Base-by-base conservation (phyloP, 64 coral and sea anemone genomes). In the Pocillopora verrucosa region DNA sequence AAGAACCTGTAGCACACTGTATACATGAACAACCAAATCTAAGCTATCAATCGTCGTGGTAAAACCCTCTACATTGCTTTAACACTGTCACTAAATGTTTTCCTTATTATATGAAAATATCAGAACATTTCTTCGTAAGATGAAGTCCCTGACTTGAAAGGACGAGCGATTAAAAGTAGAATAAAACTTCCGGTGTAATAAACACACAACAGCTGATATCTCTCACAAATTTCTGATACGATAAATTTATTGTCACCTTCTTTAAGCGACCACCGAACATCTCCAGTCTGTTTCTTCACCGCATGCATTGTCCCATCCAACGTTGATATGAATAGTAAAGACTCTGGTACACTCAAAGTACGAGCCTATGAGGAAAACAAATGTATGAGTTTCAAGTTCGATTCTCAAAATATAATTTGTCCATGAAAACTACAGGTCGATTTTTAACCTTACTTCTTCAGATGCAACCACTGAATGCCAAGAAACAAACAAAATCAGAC, bases 301-400 rank as follows among this genome's bases (percentile, higher is more conserved):
- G 95, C 95, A 85, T 96, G 82, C 95, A 96, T 93, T 15, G 95
- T 96, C 36, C 95, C 95, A 88, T 96, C 95, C 88, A 96, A 59
- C 20, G 95, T 96, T 59, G 95, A 96, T 17, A 96, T 88, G 62
- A 96, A 96, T 13, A 96, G 92, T 74, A 93, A 96, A 12, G 95
- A 96, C 65, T 96, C 92, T 56, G 95, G 95, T 24, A 96, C 92
- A 61, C 83, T 96, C 73, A 96, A 88, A 57, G 95, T 93, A 69
- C 82, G 90, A 75, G 95, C 58, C 91, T 93, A 74, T 36, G 13
- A 78, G 60, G 51, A 73, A 76, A 89, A 12, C 57, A 62, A 62
- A 79, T 36, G 86, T 59, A 22, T 58, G 62, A 72, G 63, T 80
- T 60, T 74, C 59, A 45, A 75, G 10, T 10, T n/a, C 59, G 65